Evolutionary conservation across 2,797 vertebrate genomes (phyloP).

Genomic region (Oreonectes daqikongensis): DNA sequence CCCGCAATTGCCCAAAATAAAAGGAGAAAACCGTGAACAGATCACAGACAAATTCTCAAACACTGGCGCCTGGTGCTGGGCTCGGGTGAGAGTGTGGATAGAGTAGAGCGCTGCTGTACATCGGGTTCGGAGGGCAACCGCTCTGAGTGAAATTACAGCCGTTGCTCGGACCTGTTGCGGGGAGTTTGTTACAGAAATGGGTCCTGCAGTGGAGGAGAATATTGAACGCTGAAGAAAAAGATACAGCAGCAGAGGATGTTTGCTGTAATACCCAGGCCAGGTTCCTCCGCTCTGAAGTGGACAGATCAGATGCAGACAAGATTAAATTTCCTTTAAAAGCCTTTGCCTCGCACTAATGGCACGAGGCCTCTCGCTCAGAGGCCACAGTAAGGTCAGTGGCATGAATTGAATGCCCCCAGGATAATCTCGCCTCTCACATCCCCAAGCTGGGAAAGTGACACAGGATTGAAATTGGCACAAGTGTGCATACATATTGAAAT

Average conservation of each 20-base stretch:
- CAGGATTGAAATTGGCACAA: conserved; percentile 54
- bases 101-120: conserved; percentile 45
- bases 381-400: conserved; percentile 69
- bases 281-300: conserved; percentile 66
- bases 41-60: conserved; percentile 52
- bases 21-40: conserved; percentile 33
- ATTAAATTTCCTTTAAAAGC: conserved; percentile 75
- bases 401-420: conserved; percentile 67
- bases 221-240: conserved; percentile 64
- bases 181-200: conserved; percentile 63
- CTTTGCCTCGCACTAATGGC: conserved; percentile 68
- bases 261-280: conserved; percentile 62
- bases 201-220: conserved; percentile 57
- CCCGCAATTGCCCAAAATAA: conserved; percentile 55
- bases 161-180: conserved; percentile 58
- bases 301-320: conserved; percentile 71
- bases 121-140: conserved; percentile 44
- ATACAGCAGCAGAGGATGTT: conserved; percentile 64
- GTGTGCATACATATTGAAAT: conserved; percentile 46
- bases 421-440: conserved; percentile 63
- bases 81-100: conserved; percentile 34
- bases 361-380: conserved; percentile 61
- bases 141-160: conserved; percentile 65
- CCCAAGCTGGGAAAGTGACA: conserved; percentile 49
- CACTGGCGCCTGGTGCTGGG: conserved; percentile 46